A percentile compares a stretch with the other conserved stretches of the same genome.
phyloP scores from a whole-genome alignment of 2,113 vertebrate species.

The Mirounga angustirostris region DNA sequence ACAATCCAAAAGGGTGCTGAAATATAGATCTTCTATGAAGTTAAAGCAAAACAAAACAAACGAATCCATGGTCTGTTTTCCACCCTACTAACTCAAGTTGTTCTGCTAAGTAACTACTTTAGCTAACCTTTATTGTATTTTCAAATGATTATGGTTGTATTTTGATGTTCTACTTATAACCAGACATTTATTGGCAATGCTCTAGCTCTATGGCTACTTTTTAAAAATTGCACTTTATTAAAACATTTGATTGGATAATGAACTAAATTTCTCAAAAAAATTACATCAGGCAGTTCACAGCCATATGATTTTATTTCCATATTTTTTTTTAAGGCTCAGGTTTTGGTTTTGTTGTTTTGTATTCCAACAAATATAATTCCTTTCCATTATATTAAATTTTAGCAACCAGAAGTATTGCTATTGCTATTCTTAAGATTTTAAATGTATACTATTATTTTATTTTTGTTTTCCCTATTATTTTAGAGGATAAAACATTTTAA shows the following conservation, averaged over 20 bases:
- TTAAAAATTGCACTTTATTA: not conserved
- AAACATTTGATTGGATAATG: conserved; percentile 5
- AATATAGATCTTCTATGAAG: not conserved
- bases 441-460: not conserved
- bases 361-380: not conserved
- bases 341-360: conserved; percentile 23
- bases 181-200: not conserved
- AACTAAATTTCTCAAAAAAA: conserved; percentile 26
- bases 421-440: conserved; percentile 4
- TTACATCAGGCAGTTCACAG: not conserved
- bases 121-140: not conserved
- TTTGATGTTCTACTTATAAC: conserved; percentile 33
- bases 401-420: not conserved
- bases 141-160: not conserved
- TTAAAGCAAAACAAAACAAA: not conserved
- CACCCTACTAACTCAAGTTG: not conserved
- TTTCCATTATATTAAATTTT: conserved; percentile 50
- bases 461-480: conserved; percentile 44
- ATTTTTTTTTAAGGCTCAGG: not conserved
- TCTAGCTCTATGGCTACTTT: not conserved
- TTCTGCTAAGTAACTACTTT: not conserved
- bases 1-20: not conserved
- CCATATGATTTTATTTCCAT: conserved; percentile 23
- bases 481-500: not conserved
- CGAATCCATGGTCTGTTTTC: not conserved